phyloP scores from a whole-genome alignment of 2,113 vertebrate species.

The Petaurus breviceps region DNA sequence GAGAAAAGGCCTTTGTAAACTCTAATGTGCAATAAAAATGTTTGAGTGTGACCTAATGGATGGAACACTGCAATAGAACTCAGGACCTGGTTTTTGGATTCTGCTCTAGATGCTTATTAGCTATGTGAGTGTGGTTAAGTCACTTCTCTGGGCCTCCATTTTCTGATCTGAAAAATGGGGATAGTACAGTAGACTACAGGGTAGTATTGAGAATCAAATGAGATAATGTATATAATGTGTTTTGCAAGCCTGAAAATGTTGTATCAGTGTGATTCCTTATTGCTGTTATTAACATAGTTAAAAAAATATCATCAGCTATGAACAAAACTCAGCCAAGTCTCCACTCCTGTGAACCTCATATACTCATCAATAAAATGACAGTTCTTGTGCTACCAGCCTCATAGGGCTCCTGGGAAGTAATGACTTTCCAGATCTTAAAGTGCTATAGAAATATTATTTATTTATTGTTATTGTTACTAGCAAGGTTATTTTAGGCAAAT shows the following conservation, averaged over 20 bases:
- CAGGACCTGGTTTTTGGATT: background rate
- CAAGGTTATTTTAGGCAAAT: background rate
- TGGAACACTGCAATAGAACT: background rate
- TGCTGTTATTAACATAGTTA: background rate
- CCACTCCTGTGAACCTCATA: background rate
- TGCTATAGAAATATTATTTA: background rate
- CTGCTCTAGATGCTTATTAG: background rate
- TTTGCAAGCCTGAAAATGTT: background rate
- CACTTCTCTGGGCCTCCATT: background rate
- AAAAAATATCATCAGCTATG: background rate
- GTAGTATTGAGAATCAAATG: background rate
- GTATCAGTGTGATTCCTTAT: background rate
- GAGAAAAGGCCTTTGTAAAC: background rate
- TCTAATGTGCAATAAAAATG: background rate
- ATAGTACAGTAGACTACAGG: background rate
- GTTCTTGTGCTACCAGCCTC: background rate
- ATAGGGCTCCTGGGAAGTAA: background rate
- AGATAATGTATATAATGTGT: background rate
- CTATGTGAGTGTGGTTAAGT: background rate
- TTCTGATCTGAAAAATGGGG: background rate
- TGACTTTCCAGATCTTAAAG: background rate
- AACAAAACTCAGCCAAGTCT: background rate
- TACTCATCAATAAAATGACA: background rate
- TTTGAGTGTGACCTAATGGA: background rate
- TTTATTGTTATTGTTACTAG: background rate